Percentiles rank a stretch among this genome's conserved stretches.
These are phyloP conservation scores for Apodemia hepburni DNA, from an alignment of 2,888 invertebrate genomes.

Conservation along the genomic window DNA sequence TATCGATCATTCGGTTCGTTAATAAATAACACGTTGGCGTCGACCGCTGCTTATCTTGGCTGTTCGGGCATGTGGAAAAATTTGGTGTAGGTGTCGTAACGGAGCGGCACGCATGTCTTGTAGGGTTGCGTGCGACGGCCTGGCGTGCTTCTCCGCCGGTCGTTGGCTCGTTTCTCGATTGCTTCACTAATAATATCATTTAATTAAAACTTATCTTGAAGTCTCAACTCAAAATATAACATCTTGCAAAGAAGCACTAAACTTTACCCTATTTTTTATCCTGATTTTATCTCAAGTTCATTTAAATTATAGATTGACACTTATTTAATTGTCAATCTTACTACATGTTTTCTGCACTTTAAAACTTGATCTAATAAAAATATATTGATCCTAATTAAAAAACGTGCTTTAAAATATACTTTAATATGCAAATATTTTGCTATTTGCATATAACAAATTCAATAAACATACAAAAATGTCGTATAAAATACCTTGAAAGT, in stretches of 20 bases:
- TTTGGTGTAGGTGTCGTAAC: constrained; percentile 79
- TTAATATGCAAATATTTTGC: too few species aligned
- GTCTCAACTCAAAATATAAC: constrained; percentile 15
- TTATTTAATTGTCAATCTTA: too few species aligned
- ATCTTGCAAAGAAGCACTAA: not conserved
- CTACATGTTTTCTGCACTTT: too few species aligned
- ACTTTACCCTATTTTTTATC: not conserved
- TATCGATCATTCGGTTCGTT: constrained; percentile 81
- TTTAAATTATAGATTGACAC: not conserved
- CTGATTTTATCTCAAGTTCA: not conserved
- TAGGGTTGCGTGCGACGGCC: constrained; percentile 63
- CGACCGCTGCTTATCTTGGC: constrained; percentile 72
- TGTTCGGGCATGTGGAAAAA: constrained; percentile 79
- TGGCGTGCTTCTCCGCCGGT: constrained; percentile 56
- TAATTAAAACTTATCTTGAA: constrained; percentile 54
- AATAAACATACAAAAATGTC: too few species aligned
- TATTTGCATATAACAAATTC: too few species aligned
- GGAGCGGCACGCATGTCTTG: constrained; percentile 72
- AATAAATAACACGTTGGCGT: constrained; percentile 79
- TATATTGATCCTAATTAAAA: too few species aligned
- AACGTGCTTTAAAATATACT: too few species aligned
- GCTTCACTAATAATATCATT: constrained; percentile 57
- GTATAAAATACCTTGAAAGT: too few species aligned
- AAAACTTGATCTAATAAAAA: too few species aligned
- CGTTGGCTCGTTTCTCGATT: constrained; percentile 46